phyloP scores from a whole-genome alignment of 2,797 vertebrate species.

The Botia kubotai region DNA sequence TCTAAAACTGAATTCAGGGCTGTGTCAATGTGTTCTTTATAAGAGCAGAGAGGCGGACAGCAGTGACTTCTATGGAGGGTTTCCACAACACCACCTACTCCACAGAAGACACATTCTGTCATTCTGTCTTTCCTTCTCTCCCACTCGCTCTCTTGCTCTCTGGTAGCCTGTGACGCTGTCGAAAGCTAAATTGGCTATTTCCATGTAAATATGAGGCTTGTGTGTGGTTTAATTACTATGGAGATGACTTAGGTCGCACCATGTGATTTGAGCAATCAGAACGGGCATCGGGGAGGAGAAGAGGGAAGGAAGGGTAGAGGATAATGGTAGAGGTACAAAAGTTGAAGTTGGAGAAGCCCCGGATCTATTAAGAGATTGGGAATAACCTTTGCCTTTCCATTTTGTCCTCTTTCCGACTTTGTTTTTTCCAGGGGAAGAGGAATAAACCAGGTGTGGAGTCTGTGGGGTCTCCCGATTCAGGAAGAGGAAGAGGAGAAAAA shows the following conservation, averaged over 20 bases:
- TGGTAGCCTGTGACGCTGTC: slow-evolving; percentile 41
- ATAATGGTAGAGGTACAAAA: slow-evolving; percentile 30
- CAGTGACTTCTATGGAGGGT: slow-evolving; percentile 36
- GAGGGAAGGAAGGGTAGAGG: neutral
- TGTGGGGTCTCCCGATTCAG: slow-evolving; percentile 81
- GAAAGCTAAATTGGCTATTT: slow-evolving; percentile 72
- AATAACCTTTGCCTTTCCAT: slow-evolving; percentile 50
- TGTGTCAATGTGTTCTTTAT: slow-evolving; percentile 19
- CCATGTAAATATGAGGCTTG: slow-evolving; percentile 77
- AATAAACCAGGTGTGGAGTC: slow-evolving; percentile 82
- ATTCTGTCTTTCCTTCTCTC: slow-evolving; percentile 2
- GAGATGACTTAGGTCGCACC: slow-evolving; percentile 46
- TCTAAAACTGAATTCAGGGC: slow-evolving; percentile 1
- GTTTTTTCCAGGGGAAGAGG: slow-evolving; percentile 79
- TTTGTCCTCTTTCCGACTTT: neutral
- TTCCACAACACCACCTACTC: slow-evolving; percentile 30
- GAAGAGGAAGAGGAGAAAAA: slow-evolving; percentile 84
- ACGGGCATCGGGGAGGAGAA: slow-evolving; percentile 62
- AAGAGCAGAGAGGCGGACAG: slow-evolving; percentile 26
- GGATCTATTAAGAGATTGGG: slow-evolving; percentile 42
- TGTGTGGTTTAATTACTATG: slow-evolving; percentile 70
- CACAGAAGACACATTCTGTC: slow-evolving; percentile 33
- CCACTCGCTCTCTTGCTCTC: slow-evolving; percentile 25
- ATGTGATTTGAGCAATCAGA: slow-evolving; percentile 80
- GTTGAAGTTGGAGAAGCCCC: slow-evolving; percentile 29